Evolutionary conservation across 2,113 vertebrate species (phyloP).

Genomic region (rat (Rattus norvegicus)): DNA sequence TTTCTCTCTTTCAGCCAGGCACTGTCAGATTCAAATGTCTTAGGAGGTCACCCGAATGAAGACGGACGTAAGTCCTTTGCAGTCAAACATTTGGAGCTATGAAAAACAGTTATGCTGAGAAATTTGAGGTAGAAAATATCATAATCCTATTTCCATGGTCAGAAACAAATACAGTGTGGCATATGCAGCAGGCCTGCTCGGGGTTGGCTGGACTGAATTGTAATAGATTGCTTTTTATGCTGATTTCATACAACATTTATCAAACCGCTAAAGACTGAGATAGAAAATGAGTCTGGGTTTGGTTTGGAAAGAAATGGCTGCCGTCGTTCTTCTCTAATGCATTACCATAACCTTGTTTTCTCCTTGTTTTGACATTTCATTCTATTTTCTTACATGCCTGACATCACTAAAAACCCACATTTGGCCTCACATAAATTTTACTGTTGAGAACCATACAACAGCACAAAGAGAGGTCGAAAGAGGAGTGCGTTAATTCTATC

Average conservation of each 20-base stretch:
- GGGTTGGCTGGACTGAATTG: conserved; percentile 34
- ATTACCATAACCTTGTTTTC: conserved; percentile 76
- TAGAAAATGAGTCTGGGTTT: conserved; percentile 56
- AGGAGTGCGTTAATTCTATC: conserved; percentile 30
- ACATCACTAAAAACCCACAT: conserved; percentile 68
- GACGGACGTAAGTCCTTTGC: background rate
- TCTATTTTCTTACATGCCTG: conserved; percentile 58
- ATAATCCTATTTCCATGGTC: conserved; percentile 51
- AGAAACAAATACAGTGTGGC: conserved; percentile 26
- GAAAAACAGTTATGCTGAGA: conserved; percentile 43
- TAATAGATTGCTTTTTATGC: conserved; percentile 73
- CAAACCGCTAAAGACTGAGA: conserved; percentile 59
- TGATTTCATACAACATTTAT: conserved; percentile 79
- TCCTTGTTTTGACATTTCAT: conserved; percentile 70
- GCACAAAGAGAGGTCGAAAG: conserved; percentile 62
- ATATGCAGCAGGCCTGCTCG: background rate
- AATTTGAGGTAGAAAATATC: conserved; percentile 47
- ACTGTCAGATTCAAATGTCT: conserved; percentile 40
- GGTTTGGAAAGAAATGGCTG: conserved; percentile 56
- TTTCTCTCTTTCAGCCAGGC: background rate
- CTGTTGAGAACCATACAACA: conserved; percentile 47
- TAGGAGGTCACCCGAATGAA: background rate
- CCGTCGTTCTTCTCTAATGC: conserved; percentile 67
- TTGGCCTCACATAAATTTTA: conserved; percentile 71
- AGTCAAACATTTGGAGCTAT: conserved; percentile 43